Evolutionary conservation across 2,113 vertebrate genomes (phyloP).

Genomic region (Pandion haliaetus): DNA sequence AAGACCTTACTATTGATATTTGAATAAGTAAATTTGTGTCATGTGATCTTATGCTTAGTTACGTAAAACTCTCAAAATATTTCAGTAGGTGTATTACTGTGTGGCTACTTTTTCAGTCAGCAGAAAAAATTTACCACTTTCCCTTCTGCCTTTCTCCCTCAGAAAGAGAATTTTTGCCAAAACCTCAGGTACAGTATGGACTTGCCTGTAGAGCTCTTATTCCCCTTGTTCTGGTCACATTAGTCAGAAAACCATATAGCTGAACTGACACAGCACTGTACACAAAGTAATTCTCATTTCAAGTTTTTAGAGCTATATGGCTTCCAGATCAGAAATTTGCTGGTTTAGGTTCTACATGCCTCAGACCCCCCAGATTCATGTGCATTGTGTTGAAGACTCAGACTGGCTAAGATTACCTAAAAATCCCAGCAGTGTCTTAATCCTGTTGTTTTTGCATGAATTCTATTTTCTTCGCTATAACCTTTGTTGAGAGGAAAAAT

Average conservation of each 20-base stretch:
- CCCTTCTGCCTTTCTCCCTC: rapidly evolving
- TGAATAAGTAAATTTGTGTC: background rate
- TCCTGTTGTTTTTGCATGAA: background rate
- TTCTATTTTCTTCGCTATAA: background rate
- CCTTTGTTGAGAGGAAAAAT: background rate
- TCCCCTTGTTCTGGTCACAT: background rate
- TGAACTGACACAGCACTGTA: rapidly evolving
- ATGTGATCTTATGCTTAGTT: background rate
- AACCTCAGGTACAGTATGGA: background rate
- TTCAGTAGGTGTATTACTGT: background rate
- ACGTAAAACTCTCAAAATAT: background rate
- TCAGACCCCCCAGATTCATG: background rate
- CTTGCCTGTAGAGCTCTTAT: background rate
- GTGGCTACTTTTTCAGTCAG: background rate
- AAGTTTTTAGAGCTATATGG: background rate
- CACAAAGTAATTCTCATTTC: background rate
- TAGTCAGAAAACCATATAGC: background rate
- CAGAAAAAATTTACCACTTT: background rate
- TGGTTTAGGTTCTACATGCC: background rate
- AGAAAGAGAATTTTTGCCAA: background rate
- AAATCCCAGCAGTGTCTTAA: background rate
- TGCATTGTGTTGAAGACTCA: background rate
- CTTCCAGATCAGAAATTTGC: background rate
- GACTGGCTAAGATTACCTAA: background rate
- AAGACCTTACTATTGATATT: background rate